Base-by-base conservation (phyloP, 2,888 invertebrate genomes). In the Clivina fossor region DNA sequence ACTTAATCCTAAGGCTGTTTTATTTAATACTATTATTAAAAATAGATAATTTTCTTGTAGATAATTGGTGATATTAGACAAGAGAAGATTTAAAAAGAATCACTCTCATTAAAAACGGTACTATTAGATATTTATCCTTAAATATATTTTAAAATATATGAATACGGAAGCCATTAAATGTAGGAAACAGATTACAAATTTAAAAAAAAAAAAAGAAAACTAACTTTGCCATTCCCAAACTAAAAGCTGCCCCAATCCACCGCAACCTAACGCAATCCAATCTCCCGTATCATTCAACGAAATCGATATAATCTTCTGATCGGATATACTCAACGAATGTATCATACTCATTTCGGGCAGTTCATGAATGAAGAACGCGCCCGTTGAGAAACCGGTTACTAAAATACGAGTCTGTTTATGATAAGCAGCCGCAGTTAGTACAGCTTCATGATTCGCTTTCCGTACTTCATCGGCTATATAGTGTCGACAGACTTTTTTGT, bases 171-270 rank as follows among this genome's bases (percentile, higher is more conserved):
- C n/a, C n/a, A n/a, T n/a, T n/a, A n/a, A n/a, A n/a, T n/a, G n/a
- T n/a, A n/a, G n/a, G n/a, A n/a, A n/a, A n/a, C n/a, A n/a, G n/a
- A 30, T 28, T 18, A 44, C 9, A 41, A 32, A 28, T 18, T 33
- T 22, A 8, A 30, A 30, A 26, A 20, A 26, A 26, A 19, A 26
- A 15, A 15, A 40, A 38, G 1, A 53, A 19, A 20, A 69, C 75
- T 76, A 68, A 81, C 96, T 96, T 76, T 97, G 95, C 98, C 98
- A 99, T 76, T 99, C 99, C 97, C 98, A 99, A 1, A 99, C 98
- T 15, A 98, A 74, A 43, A 99, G 76, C 70, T 98, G 96, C 0
- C 97, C 97, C n/a, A 90, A 78, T 47, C 84, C 82, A 0, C 88
- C 82, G 65, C 94, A 93, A 0, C 92, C 98, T 32, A 99, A 75